Evolutionary conservation across 2,797 vertebrate species (phyloP).

Genomic region (Esox masquinongy): DNA sequence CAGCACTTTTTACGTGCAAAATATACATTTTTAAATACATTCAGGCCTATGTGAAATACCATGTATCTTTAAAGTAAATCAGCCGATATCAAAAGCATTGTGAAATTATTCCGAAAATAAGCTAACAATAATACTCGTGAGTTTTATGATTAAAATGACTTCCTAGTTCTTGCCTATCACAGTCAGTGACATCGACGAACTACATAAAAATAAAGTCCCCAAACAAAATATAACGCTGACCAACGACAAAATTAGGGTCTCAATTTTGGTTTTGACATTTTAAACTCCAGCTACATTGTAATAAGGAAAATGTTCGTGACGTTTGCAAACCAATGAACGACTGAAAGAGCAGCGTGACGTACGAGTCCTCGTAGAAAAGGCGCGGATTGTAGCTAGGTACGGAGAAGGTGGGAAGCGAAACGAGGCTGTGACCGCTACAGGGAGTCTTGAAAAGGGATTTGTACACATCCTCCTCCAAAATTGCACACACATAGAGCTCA

Average conservation of each 20-base stretch:
- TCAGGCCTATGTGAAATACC: neutral
- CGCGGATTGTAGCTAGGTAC: neutral
- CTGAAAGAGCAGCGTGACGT: neutral
- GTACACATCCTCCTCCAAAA: conserved; percentile 12
- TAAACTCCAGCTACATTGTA: neutral
- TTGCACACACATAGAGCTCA: conserved; percentile 2
- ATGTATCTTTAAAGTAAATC: neutral
- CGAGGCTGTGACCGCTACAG: neutral
- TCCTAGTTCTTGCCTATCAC: neutral
- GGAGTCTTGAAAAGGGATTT: conserved; percentile 9
- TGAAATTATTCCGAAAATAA: neutral
- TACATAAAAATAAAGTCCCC: neutral
- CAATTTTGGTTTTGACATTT: neutral
- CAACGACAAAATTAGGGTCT: neutral
- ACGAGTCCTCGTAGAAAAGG: conserved; percentile 6
- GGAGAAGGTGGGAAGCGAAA: conserved; percentile 7
- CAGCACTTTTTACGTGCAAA: neutral
- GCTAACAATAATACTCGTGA: neutral
- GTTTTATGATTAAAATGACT: neutral
- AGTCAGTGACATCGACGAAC: neutral
- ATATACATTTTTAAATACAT: neutral
- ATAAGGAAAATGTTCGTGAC: neutral
- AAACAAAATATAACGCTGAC: neutral
- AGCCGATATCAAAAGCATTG: neutral
- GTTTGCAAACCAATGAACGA: conserved; percentile 16